phyloP scores from a whole-genome alignment of 2,888 invertebrate species.

The Lasioglossum marginatum region DNA sequence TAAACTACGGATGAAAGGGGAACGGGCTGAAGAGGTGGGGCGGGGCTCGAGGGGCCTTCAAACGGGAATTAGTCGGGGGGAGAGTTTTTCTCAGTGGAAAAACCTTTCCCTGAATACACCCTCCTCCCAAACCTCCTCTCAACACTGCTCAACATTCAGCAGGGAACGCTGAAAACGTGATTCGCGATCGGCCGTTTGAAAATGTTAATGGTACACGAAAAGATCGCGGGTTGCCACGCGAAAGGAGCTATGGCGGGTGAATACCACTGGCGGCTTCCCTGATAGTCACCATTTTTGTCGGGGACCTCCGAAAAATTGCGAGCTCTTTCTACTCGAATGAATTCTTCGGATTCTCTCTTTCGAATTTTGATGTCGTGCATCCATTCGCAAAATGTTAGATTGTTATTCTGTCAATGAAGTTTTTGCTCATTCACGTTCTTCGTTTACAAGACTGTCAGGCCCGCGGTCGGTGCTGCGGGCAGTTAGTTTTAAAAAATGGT shows the following conservation, averaged over 20 bases:
- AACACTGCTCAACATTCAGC: background rate
- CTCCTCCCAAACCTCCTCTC: background rate
- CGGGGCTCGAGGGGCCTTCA: background rate
- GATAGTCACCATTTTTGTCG: background rate
- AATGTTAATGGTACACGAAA: background rate
- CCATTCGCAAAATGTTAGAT: background rate
- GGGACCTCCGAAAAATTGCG: background rate
- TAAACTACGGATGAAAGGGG: constrained; percentile 16
- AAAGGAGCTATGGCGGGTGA: background rate
- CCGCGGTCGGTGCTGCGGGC: background rate
- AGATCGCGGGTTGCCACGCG: background rate
- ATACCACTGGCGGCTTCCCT: background rate
- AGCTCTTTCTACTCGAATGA: too few relatives aligned
- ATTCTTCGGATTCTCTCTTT: too few relatives aligned
- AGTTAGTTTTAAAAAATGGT: background rate
- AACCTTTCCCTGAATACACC: background rate
- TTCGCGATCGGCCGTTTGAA: background rate
- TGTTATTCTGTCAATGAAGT: background rate
- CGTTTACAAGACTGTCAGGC: background rate
- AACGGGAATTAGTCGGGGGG: constrained; percentile 17
- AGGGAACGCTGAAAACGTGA: background rate
- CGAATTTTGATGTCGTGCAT: too few relatives aligned
- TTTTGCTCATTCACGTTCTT: too few relatives aligned
- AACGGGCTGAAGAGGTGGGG: background rate
- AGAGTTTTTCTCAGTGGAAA: constrained; percentile 1